These are phyloP conservation scores for Pedionomus torquatus DNA, from an alignment of 2,113 vertebrate genomes.

Conservation along the genomic window DNA sequence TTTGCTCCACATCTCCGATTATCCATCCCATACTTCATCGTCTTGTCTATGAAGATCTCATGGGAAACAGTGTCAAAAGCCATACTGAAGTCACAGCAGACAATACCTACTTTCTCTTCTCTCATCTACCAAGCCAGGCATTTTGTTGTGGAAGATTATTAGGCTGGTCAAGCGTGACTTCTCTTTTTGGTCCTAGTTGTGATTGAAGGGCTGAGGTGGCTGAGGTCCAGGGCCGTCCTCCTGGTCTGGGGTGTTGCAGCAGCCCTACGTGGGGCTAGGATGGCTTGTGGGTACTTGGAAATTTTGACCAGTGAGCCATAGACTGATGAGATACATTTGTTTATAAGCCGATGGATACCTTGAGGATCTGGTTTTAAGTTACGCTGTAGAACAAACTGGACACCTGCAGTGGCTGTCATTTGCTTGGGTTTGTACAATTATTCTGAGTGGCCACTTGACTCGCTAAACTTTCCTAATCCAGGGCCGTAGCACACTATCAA, in stretches of 20 bases:
- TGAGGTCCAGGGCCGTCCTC: background rate
- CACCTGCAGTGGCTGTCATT: background rate
- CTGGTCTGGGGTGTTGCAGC: background rate
- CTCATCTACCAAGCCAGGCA: background rate
- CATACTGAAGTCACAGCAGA: background rate
- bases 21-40: background rate
- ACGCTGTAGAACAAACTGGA: background rate
- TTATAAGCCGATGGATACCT: background rate
- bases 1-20: background rate
- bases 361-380: background rate
- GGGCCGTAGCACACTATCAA: background rate
- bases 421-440: background rate
- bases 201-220: background rate
- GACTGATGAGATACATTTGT: background rate
- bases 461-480: background rate
- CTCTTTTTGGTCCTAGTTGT: background rate
- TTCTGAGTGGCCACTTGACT: background rate
- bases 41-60: background rate
- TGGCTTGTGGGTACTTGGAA: background rate
- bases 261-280: accelerated
- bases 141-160: background rate
- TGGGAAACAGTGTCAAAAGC: background rate
- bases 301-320: background rate
- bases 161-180: background rate
- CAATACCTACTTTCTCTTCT: background rate